phyloP scores from a whole-genome alignment of 1,140 invertebrate genomes.

The Seison nebaliae region DNA sequence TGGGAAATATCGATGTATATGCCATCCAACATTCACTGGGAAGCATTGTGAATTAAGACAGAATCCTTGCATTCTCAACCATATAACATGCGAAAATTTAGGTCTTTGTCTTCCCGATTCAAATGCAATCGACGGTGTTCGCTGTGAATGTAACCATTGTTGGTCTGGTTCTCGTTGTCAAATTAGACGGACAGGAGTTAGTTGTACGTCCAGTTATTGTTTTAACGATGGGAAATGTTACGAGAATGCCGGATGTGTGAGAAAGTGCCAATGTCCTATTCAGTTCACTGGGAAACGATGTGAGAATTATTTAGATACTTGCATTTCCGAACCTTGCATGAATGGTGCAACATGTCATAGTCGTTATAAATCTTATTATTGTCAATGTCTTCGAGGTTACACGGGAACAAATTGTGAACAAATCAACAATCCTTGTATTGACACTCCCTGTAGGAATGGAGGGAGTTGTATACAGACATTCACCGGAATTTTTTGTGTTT shows the following conservation, averaged over 20 bases:
- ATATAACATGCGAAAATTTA: slow-evolving; percentile 14
- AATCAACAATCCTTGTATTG: slow-evolving; percentile 36
- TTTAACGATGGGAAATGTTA: slow-evolving; percentile 18
- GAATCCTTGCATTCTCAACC: too few species aligned
- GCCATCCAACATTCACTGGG: slow-evolving; percentile 43
- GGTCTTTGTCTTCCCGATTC: too few species aligned
- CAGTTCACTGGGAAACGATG: slow-evolving; percentile 16
- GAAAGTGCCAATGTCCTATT: slow-evolving; percentile 13
- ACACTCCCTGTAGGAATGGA: slow-evolving; percentile 7
- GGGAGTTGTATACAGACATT: slow-evolving; percentile 3
- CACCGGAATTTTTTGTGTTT: slow-evolving; percentile 3
- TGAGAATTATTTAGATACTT: slow-evolving; percentile 15
- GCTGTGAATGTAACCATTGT: slow-evolving; percentile 1
- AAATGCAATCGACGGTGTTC: slow-evolving; percentile 4
- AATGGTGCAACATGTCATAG: slow-evolving; percentile 14
- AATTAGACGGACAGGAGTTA: slow-evolving; percentile 39
- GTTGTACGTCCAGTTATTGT: too few species aligned
- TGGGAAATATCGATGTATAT: slow-evolving; percentile 40
- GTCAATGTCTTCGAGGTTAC: slow-evolving; percentile 8
- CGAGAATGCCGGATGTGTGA: background rate
- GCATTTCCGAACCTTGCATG: slow-evolving; percentile 13
- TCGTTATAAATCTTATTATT: slow-evolving; percentile 10
- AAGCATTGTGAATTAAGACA: slow-evolving; percentile 6
- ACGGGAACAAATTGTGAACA: slow-evolving; percentile 48
- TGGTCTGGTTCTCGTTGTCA: slow-evolving; percentile 12